Conservation (phyloP, 2,113 vertebrate species). For the Lycocorax pyrrhopterus region DNA sequence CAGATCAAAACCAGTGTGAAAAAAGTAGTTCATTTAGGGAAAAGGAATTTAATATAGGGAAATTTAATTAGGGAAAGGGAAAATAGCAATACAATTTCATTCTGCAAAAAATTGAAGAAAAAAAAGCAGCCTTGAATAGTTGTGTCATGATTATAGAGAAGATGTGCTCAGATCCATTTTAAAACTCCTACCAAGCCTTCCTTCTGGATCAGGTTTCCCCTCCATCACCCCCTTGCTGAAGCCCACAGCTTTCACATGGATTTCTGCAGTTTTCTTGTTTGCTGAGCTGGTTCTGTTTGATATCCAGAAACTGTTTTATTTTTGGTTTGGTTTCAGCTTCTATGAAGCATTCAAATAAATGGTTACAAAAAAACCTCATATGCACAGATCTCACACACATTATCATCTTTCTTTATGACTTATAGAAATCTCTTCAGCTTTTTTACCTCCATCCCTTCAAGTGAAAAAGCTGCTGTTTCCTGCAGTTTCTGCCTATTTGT, state of each 20-base stretch:
- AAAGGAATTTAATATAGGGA: background rate
- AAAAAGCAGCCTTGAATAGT: background rate
- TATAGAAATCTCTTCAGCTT: background rate
- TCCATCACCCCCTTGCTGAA: background rate
- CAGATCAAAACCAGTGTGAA: rapidly evolving
- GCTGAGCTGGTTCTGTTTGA: background rate
- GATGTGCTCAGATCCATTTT: background rate
- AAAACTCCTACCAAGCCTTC: background rate
- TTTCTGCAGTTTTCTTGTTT: background rate
- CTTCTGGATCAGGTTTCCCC: background rate
- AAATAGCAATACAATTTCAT: background rate
- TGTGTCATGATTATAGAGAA: background rate
- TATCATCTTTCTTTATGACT: background rate
- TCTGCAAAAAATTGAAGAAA: rapidly evolving
- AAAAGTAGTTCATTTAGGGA: background rate
- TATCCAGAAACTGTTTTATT: background rate
- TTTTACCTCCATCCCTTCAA: background rate
- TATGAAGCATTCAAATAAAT: background rate
- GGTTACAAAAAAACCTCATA: background rate
- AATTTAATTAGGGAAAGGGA: background rate
- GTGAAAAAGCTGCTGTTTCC: background rate
- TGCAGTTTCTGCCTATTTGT: background rate
- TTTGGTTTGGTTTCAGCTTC: background rate
- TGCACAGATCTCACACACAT: background rate
- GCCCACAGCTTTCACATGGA: background rate